phyloP scores from a whole-genome alignment of 53 echinoderm and acorn worm genomes.

The Glandiceps talaboti region DNA sequence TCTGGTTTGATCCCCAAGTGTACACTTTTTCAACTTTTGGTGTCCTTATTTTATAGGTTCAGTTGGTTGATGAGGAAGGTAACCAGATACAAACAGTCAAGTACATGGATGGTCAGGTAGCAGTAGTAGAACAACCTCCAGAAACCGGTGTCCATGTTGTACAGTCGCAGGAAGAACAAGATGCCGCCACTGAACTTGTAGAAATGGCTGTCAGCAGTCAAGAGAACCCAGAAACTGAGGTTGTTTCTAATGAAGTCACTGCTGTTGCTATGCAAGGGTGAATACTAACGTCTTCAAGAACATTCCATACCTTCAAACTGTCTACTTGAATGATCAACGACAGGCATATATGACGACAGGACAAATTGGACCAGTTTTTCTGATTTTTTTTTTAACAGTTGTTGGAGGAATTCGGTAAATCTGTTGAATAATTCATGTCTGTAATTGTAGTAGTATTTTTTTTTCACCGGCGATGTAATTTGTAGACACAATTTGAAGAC shows the following conservation, averaged over 20 bases:
- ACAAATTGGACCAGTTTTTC: no score
- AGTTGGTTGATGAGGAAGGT: slow-evolving; percentile 25
- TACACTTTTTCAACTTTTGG: no score
- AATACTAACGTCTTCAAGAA: background rate
- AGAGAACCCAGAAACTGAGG: background rate
- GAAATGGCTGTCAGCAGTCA: background rate
- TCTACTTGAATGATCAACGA: no score
- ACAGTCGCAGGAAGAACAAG: background rate
- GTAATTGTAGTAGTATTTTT: no score
- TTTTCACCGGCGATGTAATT: no score
- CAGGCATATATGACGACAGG: no score
- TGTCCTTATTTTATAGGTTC: slow-evolving; percentile 16
- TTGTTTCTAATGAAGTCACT: background rate
- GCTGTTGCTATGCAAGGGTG: background rate
- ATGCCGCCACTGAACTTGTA: background rate
- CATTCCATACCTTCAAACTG: no score
- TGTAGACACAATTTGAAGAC: no score
- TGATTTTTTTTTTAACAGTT: no score
- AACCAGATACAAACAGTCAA: slow-evolving; percentile 10
- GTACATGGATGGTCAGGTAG: background rate
- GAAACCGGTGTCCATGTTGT: background rate
- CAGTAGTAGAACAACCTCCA: background rate
- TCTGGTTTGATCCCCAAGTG: no score
- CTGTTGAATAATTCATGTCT: no score
- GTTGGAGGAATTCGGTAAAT: no score